Evolutionary conservation across 2,888 invertebrate species (phyloP).

Genomic region (Ochlodes sylvanus): DNA sequence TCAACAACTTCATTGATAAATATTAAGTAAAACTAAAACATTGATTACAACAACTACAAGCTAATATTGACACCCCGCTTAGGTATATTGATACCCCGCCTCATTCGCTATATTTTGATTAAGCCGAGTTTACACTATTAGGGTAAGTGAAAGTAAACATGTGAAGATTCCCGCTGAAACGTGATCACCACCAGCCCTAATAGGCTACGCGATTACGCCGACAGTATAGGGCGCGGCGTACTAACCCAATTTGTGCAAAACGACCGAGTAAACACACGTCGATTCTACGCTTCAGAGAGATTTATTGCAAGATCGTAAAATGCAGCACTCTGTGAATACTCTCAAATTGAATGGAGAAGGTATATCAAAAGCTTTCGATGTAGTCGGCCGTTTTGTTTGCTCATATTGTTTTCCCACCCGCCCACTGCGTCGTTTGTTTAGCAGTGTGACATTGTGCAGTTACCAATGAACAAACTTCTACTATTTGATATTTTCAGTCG

Average conservation of each 20-base stretch:
- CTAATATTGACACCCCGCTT: no score
- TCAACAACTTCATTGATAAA: no score
- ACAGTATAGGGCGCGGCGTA: slow-evolving; percentile 61
- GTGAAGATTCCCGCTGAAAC: slow-evolving; percentile 61
- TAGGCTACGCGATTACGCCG: slow-evolving; percentile 73
- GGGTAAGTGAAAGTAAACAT: slow-evolving; percentile 65
- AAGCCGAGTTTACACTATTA: slow-evolving; percentile 28
- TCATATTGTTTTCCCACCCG: slow-evolving; percentile 48
- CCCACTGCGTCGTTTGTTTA: slow-evolving; percentile 31
- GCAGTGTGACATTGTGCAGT: slow-evolving; percentile 26
- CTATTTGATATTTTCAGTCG: slow-evolving; percentile 21
- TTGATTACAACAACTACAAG: no score
- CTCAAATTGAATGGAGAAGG: slow-evolving; percentile 58
- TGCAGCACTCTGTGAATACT: slow-evolving; percentile 59
- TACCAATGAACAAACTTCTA: slow-evolving; percentile 10
- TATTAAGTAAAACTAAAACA: no score
- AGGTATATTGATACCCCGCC: background rate
- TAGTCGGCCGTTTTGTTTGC: slow-evolving; percentile 45
- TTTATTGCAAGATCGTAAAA: slow-evolving; percentile 73
- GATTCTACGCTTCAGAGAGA: slow-evolving; percentile 63
- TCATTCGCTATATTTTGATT: slow-evolving; percentile 12
- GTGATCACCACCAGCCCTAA: slow-evolving; percentile 70
- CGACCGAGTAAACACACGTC: slow-evolving; percentile 72
- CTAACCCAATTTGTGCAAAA: slow-evolving; percentile 79
- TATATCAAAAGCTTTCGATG: slow-evolving; percentile 50